Base-by-base conservation (phyloP, 2,888 invertebrate genomes). In the Anthophora plumipes region DNA sequence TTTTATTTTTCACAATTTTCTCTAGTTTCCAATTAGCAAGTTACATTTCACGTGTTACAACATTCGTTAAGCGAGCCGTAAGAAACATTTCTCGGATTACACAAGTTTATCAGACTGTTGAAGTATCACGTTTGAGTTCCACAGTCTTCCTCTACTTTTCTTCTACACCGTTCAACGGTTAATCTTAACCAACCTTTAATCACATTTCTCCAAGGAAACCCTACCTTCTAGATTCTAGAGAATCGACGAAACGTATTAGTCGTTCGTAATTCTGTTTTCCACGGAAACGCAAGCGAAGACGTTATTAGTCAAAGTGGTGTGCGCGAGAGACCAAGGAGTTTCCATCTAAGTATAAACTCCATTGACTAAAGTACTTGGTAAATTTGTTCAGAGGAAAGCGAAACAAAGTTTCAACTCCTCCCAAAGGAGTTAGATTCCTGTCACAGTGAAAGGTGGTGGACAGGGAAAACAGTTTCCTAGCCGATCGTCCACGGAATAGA, bases 401-500 rank as follows among this genome's bases (percentile, higher is more conserved):
- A 31, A 67, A 25, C 43, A 22, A 14, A 68, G 50, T 54, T 57
- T 46, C 52, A 76, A 74, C 48, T 76, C 55, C 41, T n/a, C n/a
- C 68, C 46, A 48, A 50, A 73, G 76, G 55, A 75, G 68, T 76
- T 64, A 22, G 67, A n/a, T n/a, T 31, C 54, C 31, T 37, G 70
- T 85, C 76, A 54, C 55, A 25, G 57, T 20, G 43, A 64, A 64
- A n/a, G n/a, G n/a, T 37, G 73, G 54, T 55, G 68, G 77, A 77
- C 77, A 77, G 41, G 50, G 77, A 76, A 82, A 85, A 84, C 87
- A 84, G 75, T 82, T 84, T 71, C 67, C 85, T 60, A 20, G 43
- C 70, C 55, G 83, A 68, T 78, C 63, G 77, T 61, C 55, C 61
- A 71, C 67, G 73, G 55, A 52, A 70, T 72, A 87, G 83, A 87